Conservation (phyloP, 1,140 invertebrate species). For the Calliphora vicina region DNA sequence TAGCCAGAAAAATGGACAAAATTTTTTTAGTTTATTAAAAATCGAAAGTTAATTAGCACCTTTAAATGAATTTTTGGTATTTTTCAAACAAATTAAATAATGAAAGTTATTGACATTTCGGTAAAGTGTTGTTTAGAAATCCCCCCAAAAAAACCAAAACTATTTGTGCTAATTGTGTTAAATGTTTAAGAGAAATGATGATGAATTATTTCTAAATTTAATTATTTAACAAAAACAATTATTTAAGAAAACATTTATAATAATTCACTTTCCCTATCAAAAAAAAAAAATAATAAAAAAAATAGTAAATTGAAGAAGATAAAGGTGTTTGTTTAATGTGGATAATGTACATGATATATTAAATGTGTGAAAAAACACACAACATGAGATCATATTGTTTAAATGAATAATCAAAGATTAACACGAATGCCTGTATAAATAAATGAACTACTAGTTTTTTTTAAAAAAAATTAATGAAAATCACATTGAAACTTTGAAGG, state of each 20-base stretch:
- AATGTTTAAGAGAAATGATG: not conserved
- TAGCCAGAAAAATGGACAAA: not conserved
- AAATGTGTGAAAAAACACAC: not conserved
- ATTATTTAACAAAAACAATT: not conserved
- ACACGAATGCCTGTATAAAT: not conserved
- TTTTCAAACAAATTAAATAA: not conserved
- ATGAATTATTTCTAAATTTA: not conserved
- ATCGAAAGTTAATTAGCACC: not conserved
- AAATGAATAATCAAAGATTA: not conserved
- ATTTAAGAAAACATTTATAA: not conserved
- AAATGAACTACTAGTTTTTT: not conserved
- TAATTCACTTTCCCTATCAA: conserved; percentile 2
- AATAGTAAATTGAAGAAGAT: not conserved
- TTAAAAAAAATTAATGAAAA: no score
- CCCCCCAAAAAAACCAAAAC: not conserved
- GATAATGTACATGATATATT: no score
- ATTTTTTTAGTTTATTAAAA: not conserved
- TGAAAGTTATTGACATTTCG: not conserved
- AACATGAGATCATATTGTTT: not conserved
- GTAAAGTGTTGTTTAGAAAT: not conserved
- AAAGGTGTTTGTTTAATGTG: not conserved
- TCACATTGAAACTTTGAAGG: no score
- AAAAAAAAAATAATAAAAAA: no score
- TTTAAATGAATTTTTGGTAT: not conserved
- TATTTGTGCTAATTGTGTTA: not conserved